Evolutionary conservation across 1,140 invertebrate genomes (phyloP), one percentile per base, ranked within the genome.

Genomic region (Bactericera cockerelli): DNA sequence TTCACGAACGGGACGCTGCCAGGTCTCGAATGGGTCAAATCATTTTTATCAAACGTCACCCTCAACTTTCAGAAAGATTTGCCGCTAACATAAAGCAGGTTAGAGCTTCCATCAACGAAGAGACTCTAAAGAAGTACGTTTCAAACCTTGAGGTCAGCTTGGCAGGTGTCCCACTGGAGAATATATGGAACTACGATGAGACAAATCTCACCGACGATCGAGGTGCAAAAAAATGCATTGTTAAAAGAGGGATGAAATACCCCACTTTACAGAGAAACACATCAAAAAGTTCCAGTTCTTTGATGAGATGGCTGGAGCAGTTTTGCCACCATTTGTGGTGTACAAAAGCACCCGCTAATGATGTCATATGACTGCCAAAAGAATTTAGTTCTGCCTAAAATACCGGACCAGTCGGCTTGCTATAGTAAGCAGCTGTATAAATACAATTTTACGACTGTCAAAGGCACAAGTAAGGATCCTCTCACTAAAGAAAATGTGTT

Each of bases 181-280:
- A 67, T 54, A 70, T 74, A 19, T 26, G 72, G 6, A 72, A 72
- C 60, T 73, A 71, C 60, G 71, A 72, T 62, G 72, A 74, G 63
- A 73, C 71, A 8, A 73, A 74, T 61, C 36, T 75, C 1, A 63
- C 61, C 4, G 71, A 74, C 66, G 70, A 74, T 60, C 71, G 69
- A 10, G 69, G 70, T 21, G 63, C 57, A n/a, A 66, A 65, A 38
- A 71, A 68, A 65, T 57, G 67, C 16, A 62, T 71, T 55, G 60
- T 67, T 60, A 63, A 65, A 57, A 61, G 71, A 54, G 68, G 70
- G 31, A 70, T 60, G 13, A 25, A 56, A 53, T 67, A 72, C 64
- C 63, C 69, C 24, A n/a, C n/a, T n/a, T n/a, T n/a, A n/a, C n/a
- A n/a, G n/a, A n/a, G n/a, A n/a, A 61, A 57, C 33, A 21, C 25